Base-by-base conservation (phyloP, 1,140 invertebrate genomes). In the Teleopsis dalmanni region DNA sequence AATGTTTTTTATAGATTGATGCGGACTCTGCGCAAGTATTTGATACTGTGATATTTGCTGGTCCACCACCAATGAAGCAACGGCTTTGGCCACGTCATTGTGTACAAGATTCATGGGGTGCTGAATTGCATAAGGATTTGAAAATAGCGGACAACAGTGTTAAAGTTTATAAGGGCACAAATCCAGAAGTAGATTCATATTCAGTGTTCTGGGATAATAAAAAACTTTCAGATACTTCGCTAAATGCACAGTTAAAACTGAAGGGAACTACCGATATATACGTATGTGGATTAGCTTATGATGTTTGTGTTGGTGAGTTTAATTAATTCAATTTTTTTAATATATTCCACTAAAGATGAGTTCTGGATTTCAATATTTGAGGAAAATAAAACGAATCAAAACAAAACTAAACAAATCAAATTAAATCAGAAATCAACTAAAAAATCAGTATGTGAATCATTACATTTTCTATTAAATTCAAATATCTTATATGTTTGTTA, bases 181-280 rank as follows among this genome's bases (percentile, higher is more conserved):
- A 95, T 70, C 84, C 93, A 0, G 88, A 95, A 53, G 87, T 97
- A 9, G 95, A 98, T 66, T 95, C 91, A 2, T 98, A 98, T 72
- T 97, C 93, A 0, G 95, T 95, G 13, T 98, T 99, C 75, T 95
- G 88, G 86, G 95, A 98, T 72, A 98, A 98, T 73, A 87, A 90
- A 65, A 91, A 91, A 70, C 69, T 91, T 23, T 86, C 85, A 2
- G 81, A 93, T 58, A 98, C 94, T 4, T 84, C 84, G 16, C 72
- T 98, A n/a, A 81, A 82, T 51, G 77, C 79, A 2, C 84, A 95
- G 63, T 74, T 99, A 29, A 78, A 83, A 34, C 74, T 82, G 60
- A 82, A 84, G 55, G 81, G 82, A 31, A 85, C 91, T 10, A 94
- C 92, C 6, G 93, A 96, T 70, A 87, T 98, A 48, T 97, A 91